Base-by-base conservation (phyloP, 2,113 vertebrate genomes). In the Oxygymnocypris stewartii region DNA sequence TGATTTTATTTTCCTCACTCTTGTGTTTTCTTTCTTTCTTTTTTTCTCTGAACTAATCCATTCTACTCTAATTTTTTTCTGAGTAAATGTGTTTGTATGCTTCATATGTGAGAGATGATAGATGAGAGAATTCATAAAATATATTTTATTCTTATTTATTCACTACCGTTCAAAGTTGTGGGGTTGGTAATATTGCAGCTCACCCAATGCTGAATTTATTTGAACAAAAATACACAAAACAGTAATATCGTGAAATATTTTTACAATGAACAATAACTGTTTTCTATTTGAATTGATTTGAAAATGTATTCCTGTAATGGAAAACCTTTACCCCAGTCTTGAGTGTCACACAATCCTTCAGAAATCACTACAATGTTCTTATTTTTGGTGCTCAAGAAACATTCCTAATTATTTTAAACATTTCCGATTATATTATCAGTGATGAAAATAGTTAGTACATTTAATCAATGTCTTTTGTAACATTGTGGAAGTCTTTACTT, bases 41-140 rank as follows among this genome's bases (percentile, higher is more conserved):
- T 75, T 37, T 67, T 40, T 79, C 25, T 25, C 47, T 76, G 54
- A 54, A 20, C 14, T 74, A 23, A 54, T 16, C 40, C 77, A 71
- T 51, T 23, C 49, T 47, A 51, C 83, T 89, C 90, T 88, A 89
- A 90, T 88, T 87, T 87, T 87, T 54, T 77, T 87, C 89, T 94
- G 93, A 89, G 20, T 61, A 11, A 65, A 63, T 25, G 35, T 82
- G 57, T 79, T 78, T 81, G 89, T 92, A 93, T 93, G 93, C 93
- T 94, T 89, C 84, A 84, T 31, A 71, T 49, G 83, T 91, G 89
- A 87, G 87, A 92, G 63, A 73, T 2, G 35, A 20, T 40, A 23
- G 18, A 40, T 20, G 9, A 5, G 8, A 11, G 35, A 71, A 20
- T 71, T 71, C 35, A 20, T 71, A 71, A 37, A 71, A 71, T 16